Base-by-base conservation (phyloP, 2,113 vertebrate species). In the Phycodurus eques region DNA sequence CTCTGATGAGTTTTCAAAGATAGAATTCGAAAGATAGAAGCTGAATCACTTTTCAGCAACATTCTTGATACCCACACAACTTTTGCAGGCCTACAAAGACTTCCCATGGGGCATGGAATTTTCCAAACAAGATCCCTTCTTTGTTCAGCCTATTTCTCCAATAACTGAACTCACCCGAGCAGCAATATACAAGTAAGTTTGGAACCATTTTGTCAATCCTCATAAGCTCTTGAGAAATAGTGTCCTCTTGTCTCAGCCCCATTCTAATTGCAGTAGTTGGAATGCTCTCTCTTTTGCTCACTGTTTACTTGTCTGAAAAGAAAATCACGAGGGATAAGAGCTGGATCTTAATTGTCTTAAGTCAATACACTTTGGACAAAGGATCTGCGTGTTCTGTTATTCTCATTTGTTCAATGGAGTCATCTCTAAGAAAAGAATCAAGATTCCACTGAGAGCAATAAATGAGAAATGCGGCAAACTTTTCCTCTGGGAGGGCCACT, bases 1-100 rank as follows among this genome's bases (percentile, higher is more conserved):
- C 49, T 57, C 51, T 86, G 80, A 86, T 80, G 77, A 80, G 68
- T 78, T 87, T 83, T 61, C 69, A 79, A 39, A 72, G 66, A n/a
- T n/a, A n/a, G n/a, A 51, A 51, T 8, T 17, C 54, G 64, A 70
- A 68, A 75, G 83, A 85, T 72, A 78, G 67, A 77, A 68, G 82
- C 61, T 27, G 56, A 82, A 77, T 42, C 71, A 80, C 83, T 82
- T 82, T 75, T 73, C 44, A 44, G 66, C 62, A 43, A 66, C 46
- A 19, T 75, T 49, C 77, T 81, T 5, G 13, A 49, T 49, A 14
- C 47, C 47, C 47, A 6, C 14, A 75, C 64, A 42, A 68, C 56
- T 70, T 68, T 76, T 66, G 64, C 63, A 47, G 67, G 2, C 49
- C 56, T 67, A 77, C 62, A 78, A 81, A 80, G 63, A 67, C 27